Percentiles rank a stretch among this genome's conserved stretches.
Evolutionary conservation across 2,113 vertebrate species (phyloP).

Genomic region (Rhinoderma darwinii): DNA sequence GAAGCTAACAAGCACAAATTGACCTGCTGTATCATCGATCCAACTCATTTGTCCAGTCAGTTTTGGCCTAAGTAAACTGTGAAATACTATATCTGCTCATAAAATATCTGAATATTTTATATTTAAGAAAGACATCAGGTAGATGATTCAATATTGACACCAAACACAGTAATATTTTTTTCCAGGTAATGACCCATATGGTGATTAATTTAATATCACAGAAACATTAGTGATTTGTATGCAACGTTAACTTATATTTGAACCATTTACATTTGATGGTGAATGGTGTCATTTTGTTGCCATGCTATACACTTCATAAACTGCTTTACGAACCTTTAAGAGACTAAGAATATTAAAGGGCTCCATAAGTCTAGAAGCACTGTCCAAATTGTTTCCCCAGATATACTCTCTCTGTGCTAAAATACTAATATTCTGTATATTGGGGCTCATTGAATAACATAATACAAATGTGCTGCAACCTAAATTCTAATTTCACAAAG

Average conservation of each 20-base stretch:
- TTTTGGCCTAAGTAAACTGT: not conserved
- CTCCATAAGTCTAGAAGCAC: not conserved
- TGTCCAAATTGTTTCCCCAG: slow-evolving; percentile 4
- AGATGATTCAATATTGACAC: slow-evolving; percentile 57
- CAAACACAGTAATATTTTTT: slow-evolving; percentile 39
- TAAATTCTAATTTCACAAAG: too few species aligned
- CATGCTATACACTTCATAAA: slow-evolving; percentile 43
- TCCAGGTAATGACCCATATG: slow-evolving; percentile 37
- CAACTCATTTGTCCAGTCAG: too few species aligned
- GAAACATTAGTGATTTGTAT: slow-evolving; percentile 53
- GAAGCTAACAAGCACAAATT: too few species aligned
- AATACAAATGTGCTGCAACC: too few species aligned
- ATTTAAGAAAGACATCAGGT: slow-evolving; percentile 49
- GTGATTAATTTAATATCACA: slow-evolving; percentile 44
- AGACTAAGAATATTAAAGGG: slow-evolving; percentile 36
- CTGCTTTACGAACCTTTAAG: slow-evolving; percentile 50
- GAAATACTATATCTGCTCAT: not conserved
- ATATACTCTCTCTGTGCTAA: not conserved
- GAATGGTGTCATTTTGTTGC: slow-evolving; percentile 35
- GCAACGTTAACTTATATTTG: slow-evolving; percentile 52
- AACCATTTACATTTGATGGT: slow-evolving; percentile 54
- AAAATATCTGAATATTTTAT: not conserved
- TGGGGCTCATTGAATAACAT: too few species aligned
- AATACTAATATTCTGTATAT: not conserved
- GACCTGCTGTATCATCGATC: too few species aligned